Evolutionary conservation across 23 tunicate genomes (phyloP), one percentile per base, ranked within the genome.

Genomic region (Trididemnum nubilum): DNA sequence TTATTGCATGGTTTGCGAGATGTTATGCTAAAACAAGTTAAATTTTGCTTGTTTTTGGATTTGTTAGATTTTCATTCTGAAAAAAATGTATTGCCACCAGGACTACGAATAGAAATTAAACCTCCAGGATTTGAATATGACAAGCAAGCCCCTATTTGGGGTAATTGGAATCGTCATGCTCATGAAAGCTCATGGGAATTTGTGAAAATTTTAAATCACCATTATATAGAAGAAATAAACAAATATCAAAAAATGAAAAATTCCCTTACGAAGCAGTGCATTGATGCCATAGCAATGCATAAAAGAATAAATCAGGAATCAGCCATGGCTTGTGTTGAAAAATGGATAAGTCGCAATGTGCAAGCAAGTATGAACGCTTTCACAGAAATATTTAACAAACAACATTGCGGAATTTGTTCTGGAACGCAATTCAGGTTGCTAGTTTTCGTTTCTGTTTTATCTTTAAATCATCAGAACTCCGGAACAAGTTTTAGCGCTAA

Each of bases 71-170:
- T 63, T 23, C 93, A 88, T 65, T 39, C 67, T 2, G 54, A 65
- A 21, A 73, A 65, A 0, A 63, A 51, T 1, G 72, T 71, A 9
- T 32, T 88, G 1, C 93, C 93, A 54, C 93, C 93, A 30, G 83
- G 83, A 27, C 79, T 88, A 0, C 72, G 79, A 32, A 76, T 88
- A 34, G 34, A 75, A 23, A 63, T 88, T 22, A 34, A 64, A 0
- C 83, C 87, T 5, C 87, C 87, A 19, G 87, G 83, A 0, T 65
- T 65, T 28, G 22, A 52, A 1, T 7, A 35, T 3, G 49, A 34
- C 2, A 31, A 73, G 2, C 25, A 73, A 2, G 9, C 78, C 4
- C 33, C 24, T 1, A 27, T 69, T 1, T 35, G 85, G 77, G 32
- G 22, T 1, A 79, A 82, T 34, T 88, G 93, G 93, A 37, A 73